Conservation (phyloP, 2,797 vertebrate genomes). For the Pseudomugil tenellus region DNA sequence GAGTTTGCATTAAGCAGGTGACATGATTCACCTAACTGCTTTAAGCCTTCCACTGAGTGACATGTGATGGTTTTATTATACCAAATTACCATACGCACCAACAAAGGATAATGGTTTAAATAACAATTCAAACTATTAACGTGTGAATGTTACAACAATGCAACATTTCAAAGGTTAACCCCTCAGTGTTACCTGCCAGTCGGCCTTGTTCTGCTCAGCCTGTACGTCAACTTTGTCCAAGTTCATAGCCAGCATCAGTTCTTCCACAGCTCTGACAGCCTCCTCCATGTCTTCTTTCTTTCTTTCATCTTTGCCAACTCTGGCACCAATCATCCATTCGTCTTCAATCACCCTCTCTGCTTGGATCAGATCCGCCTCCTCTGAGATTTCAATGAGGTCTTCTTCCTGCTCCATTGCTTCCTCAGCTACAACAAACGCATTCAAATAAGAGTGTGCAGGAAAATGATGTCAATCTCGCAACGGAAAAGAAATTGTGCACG, state of each 20-base stretch:
- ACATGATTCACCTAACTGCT: neutral
- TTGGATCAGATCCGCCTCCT: constrained; percentile 91
- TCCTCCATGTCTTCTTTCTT: constrained; percentile 45
- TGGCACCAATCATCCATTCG: constrained; percentile 48
- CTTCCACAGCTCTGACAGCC: constrained; percentile 64
- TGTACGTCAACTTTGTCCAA: constrained; percentile 68
- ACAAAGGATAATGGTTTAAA: neutral
- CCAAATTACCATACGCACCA: neutral
- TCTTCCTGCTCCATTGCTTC: constrained; percentile 66
- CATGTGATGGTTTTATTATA: constrained; percentile 11
- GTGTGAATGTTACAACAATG: neutral
- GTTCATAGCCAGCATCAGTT: constrained; percentile 82
- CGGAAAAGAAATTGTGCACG: neutral
- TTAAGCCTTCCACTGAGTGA: neutral
- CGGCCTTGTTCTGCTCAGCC: constrained; percentile 42
- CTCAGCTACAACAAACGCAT: constrained; percentile 40
- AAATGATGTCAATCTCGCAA: neutral
- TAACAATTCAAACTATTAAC: neutral
- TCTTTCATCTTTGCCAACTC: constrained; percentile 15
- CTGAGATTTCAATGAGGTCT: constrained; percentile 84
- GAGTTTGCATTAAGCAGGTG: neutral
- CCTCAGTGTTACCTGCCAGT: constrained; percentile 70
- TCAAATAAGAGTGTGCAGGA: neutral
- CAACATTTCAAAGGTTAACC: neutral
- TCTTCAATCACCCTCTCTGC: constrained; percentile 89